Evolutionary conservation across 2,888 invertebrate species (phyloP).

Genomic region (Drosophila lacicola): DNA sequence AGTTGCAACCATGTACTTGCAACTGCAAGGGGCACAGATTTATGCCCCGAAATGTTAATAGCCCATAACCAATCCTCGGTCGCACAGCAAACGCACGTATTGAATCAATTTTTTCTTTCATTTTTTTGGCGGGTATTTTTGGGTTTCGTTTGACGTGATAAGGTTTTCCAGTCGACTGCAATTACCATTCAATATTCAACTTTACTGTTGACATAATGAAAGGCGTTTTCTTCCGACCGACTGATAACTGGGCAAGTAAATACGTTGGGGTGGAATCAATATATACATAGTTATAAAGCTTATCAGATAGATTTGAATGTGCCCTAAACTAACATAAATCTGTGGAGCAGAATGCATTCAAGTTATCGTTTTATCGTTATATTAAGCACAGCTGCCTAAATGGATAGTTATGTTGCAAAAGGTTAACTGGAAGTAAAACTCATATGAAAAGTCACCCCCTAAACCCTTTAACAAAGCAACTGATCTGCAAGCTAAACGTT

Average conservation of each 20-base stretch:
- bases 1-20: constrained; percentile 29
- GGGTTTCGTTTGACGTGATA: constrained; percentile 27
- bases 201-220: constrained; percentile 47
- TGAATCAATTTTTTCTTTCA: constrained; percentile 1
- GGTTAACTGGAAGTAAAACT: neutral
- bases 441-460: neutral
- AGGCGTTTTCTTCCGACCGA: constrained; percentile 48
- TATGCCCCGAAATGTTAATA: constrained; percentile 72
- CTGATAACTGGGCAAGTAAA: constrained; percentile 33
- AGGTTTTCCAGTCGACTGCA: constrained; percentile 35
- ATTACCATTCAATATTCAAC: constrained; percentile 34
- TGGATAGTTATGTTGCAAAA: too few relatives aligned
- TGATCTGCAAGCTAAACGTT: constrained; percentile 5
- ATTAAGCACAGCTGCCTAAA: neutral
- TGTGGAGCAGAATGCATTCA: neutral
- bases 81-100: constrained; percentile 44
- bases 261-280: neutral
- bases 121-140: neutral
- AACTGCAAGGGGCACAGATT: constrained; percentile 61
- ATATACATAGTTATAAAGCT: neutral
- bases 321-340: constrained; percentile 9
- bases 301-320: constrained; percentile 2
- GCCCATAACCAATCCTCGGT: constrained; percentile 77
- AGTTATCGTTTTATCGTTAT: neutral
- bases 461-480: neutral